Conservation (phyloP, 37 sponge, comb jelly and placozoan species). For the Aplysina aerophoba region DNA sequence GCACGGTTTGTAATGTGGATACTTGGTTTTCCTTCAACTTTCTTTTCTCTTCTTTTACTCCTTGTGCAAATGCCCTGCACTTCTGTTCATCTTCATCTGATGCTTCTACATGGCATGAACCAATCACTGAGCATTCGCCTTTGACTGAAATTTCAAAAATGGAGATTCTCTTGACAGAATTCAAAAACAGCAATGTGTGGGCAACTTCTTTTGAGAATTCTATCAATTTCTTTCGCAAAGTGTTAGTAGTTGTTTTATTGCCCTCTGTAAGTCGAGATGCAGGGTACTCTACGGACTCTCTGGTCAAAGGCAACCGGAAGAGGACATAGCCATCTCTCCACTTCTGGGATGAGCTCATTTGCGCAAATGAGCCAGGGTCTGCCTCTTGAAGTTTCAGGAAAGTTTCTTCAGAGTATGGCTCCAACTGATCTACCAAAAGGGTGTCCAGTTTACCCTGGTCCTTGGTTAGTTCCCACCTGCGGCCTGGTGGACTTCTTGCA, state of each 20-base stretch:
- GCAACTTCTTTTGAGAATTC: not conserved
- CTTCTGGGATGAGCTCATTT: constrained; percentile 5
- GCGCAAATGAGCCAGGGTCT: constrained; percentile 21
- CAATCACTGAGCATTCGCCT: constrained; percentile 22
- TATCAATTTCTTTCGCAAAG: constrained; percentile 26
- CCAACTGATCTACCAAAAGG: constrained; percentile 55
- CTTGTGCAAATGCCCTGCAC: not conserved
- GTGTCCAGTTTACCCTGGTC: not conserved
- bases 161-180: constrained; percentile 52
- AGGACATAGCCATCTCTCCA: constrained; percentile 53
- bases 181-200: constrained; percentile 58
- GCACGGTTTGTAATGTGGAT: no score
- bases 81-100: not conserved
- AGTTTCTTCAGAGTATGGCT: constrained; percentile 47
- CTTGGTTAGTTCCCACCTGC: not conserved
- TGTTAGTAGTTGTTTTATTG: not conserved
- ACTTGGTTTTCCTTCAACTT: not conserved
- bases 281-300: not conserved
- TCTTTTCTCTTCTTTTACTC: not conserved
- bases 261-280: not conserved
- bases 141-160: constrained; percentile 60
- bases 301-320: constrained; percentile 62
- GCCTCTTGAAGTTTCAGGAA: not conserved
- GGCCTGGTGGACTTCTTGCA: not conserved
- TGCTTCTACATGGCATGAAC: not conserved